phyloP scores from a whole-genome alignment of 2,797 vertebrate genomes.

The Cyclopterus lumpus region DNA sequence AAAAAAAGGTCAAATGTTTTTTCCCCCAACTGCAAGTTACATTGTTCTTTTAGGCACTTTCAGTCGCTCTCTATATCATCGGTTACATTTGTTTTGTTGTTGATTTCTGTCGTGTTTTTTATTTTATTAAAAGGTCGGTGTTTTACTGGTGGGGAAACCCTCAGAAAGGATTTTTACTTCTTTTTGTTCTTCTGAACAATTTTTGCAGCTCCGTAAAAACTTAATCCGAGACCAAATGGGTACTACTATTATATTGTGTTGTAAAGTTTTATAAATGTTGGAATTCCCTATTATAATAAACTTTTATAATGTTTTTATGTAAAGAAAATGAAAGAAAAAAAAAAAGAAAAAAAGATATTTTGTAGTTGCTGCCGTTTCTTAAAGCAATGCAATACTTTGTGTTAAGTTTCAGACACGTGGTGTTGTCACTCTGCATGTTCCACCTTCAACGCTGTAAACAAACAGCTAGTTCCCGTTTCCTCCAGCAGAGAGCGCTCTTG shows the following conservation, averaged over 20 bases:
- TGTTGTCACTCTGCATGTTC: constrained; percentile 72
- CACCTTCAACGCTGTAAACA: constrained; percentile 39
- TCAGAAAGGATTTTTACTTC: constrained; percentile 3
- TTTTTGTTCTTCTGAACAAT: constrained; percentile 47
- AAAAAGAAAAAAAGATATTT: constrained; percentile 36
- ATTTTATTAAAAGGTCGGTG: constrained; percentile 28
- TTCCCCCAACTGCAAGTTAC: constrained; percentile 20
- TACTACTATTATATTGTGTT: constrained; percentile 82
- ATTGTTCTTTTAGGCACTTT: constrained; percentile 71
- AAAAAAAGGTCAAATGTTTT: not conserved
- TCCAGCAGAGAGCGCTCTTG: constrained; percentile 73
- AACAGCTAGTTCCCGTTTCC: constrained; percentile 21
- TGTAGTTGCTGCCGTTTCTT: constrained; percentile 70
- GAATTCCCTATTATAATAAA: constrained; percentile 77
- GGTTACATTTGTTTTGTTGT: constrained; percentile 26
- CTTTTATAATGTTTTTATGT: constrained; percentile 86
- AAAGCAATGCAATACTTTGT: constrained; percentile 76
- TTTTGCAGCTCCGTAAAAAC: constrained; percentile 71
- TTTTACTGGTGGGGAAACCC: constrained; percentile 55
- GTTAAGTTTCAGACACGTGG: constrained; percentile 27
- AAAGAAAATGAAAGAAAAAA: constrained; percentile 65
- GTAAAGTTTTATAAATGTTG: constrained; percentile 84
- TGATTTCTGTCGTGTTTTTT: constrained; percentile 40
- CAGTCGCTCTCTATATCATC: constrained; percentile 34
- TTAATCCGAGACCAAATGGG: constrained; percentile 80